A percentile compares a stretch with the other conserved stretches of the same genome.
Evolutionary conservation across 2,797 vertebrate genomes (phyloP).

Genomic region (Thamnophis elegans): DNA sequence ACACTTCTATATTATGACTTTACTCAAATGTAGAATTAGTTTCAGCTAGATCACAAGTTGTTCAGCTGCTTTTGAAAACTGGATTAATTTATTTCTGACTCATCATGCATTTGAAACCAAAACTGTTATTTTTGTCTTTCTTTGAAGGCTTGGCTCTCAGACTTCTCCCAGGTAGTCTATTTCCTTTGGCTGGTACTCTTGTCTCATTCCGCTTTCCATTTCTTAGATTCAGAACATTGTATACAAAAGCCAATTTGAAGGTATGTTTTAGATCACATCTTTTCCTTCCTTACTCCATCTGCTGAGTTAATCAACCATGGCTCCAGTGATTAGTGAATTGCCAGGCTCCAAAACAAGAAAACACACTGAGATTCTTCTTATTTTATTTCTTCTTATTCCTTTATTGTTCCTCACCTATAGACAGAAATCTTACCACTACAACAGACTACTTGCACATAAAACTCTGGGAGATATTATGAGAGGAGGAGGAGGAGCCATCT

Average conservation of each 20-base stretch:
- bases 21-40: background rate
- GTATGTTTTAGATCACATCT: background rate
- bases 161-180: background rate
- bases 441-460: no score
- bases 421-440: no score
- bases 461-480: no score
- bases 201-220: background rate
- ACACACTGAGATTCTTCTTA: background rate
- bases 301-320: background rate
- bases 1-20: background rate
- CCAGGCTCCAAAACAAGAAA: background rate
- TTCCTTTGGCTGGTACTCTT: background rate
- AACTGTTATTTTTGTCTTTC: background rate
- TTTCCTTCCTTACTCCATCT: background rate
- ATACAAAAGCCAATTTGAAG: background rate
- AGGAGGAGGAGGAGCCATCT: background rate
- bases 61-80: background rate
- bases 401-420: no score
- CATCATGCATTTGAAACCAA: background rate
- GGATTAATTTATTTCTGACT: background rate
- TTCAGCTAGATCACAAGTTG: background rate
- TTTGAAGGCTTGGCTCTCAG: background rate
- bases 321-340: background rate
- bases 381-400: no score
- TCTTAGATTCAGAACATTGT: background rate